Percentiles rank a stretch among this genome's conserved stretches.
These are phyloP conservation scores for Aythya baeri DNA, from an alignment of 2,113 vertebrate species.

Conservation along the genomic window DNA sequence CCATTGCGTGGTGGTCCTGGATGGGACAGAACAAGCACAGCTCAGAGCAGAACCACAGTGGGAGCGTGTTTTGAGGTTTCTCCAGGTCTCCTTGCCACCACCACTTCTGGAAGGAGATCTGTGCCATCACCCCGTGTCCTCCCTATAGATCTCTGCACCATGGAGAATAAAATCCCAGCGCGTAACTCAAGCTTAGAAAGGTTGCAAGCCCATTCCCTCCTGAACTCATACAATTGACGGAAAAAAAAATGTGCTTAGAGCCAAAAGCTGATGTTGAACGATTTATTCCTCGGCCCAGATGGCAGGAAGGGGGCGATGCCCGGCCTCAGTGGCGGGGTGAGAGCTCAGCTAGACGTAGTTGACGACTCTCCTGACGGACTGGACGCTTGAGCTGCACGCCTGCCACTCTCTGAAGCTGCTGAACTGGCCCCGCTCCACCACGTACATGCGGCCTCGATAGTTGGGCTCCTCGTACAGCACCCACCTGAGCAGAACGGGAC, in stretches of 20 bases:
- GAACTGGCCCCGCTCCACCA: conserved; percentile 90
- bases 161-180: neutral
- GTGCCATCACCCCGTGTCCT: neutral
- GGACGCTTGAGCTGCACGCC: conserved; percentile 85
- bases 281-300: conserved; percentile 78
- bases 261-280: neutral
- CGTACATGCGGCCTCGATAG: conserved; percentile 91
- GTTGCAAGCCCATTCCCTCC: neutral
- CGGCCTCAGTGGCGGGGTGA: neutral
- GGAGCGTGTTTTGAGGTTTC: neutral
- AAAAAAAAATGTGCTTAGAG: neutral
- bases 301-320: neutral
- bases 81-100: neutral
- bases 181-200: neutral
- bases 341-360: conserved; percentile 86
- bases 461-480: conserved; percentile 94
- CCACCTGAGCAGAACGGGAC: conserved; percentile 80
- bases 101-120: neutral
- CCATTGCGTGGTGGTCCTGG: neutral
- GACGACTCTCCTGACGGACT: conserved; percentile 89
- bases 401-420: conserved; percentile 86
- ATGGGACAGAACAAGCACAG: neutral
- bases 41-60: neutral
- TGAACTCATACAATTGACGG: neutral
- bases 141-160: neutral